Percentiles rank a stretch among this genome's conserved stretches.
Evolutionary conservation across 2,113 vertebrate species (phyloP).

Genomic region (Charina bottae): DNA sequence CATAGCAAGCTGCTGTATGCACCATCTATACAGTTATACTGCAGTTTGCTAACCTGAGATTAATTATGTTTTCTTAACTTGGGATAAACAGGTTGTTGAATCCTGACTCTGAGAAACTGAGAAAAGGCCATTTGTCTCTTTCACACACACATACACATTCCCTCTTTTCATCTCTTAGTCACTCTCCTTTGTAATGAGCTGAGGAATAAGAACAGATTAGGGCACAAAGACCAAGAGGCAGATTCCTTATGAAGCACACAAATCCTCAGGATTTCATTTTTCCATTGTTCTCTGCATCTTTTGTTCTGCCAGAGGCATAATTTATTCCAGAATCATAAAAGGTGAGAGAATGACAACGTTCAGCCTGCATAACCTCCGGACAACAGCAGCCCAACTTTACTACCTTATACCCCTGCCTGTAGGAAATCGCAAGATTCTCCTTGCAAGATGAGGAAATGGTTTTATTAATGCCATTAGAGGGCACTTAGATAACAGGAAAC

Average conservation of each 20-base stretch:
- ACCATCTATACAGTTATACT: too few species aligned
- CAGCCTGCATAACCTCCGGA: background rate
- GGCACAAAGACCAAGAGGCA: conserved; percentile 15
- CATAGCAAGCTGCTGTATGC: too few species aligned
- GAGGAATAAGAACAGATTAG: conserved; percentile 32
- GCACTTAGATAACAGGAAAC: conserved; percentile 43
- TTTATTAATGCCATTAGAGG: conserved; percentile 19
- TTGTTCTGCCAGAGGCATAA: conserved; percentile 16
- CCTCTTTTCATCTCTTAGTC: background rate
- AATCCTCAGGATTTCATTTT: conserved; percentile 23
- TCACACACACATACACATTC: background rate
- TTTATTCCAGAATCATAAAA: conserved; percentile 37
- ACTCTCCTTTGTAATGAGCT: background rate
- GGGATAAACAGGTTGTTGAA: background rate
- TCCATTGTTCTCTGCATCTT: conserved; percentile 1
- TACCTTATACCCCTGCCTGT: background rate
- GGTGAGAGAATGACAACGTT: conserved; percentile 18
- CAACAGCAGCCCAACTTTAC: background rate
- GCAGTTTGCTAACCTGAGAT: too few species aligned
- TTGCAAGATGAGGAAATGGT: background rate
- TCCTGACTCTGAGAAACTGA: background rate
- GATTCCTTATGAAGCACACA: conserved; percentile 33
- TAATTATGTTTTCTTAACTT: background rate
- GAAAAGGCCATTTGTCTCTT: background rate
- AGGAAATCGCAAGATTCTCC: conserved; percentile 4